A percentile compares a stretch with the other conserved stretches of the same genome.
phyloP scores from a whole-genome alignment of 2,888 invertebrate genomes.

The Dugesia japonica region DNA sequence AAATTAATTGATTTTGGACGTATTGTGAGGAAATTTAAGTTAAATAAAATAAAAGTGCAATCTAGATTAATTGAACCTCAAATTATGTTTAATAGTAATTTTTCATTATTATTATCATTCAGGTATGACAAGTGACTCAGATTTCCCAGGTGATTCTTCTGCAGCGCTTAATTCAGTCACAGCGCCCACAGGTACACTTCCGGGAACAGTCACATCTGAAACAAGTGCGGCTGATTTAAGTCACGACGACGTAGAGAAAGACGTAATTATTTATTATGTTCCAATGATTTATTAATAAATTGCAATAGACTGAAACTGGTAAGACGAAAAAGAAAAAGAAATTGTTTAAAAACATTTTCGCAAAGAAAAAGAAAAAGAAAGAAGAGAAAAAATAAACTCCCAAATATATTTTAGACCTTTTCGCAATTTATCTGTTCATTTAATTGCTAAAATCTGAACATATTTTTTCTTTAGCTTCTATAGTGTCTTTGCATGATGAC shows the following conservation, averaged over 20 bases:
- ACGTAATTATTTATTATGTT: neutral
- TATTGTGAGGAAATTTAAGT: too few species aligned
- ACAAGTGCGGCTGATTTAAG: neutral
- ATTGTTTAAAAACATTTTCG: neutral
- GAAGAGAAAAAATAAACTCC: neutral
- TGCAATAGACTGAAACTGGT: neutral
- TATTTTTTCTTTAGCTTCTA: neutral
- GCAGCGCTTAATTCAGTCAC: neutral
- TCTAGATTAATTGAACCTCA: too few species aligned
- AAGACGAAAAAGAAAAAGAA: neutral
- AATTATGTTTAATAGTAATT: too few species aligned
- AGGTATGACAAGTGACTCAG: constrained; percentile 5
- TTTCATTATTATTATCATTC: neutral
- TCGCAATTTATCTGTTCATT: neutral
- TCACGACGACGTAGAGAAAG: neutral
- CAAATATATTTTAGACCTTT: neutral
- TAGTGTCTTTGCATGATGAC: neutral
- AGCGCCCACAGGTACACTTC: neutral
- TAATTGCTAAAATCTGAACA: neutral
- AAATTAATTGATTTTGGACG: too few species aligned
- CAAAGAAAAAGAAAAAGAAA: neutral
- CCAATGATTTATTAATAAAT: neutral
- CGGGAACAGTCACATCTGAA: neutral
- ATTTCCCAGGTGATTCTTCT: neutral
- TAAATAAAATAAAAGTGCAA: too few species aligned